Evolutionary conservation across 2,888 invertebrate genomes (phyloP), one percentile per base, ranked within the genome.

Genomic region (Drosophila dives): DNA sequence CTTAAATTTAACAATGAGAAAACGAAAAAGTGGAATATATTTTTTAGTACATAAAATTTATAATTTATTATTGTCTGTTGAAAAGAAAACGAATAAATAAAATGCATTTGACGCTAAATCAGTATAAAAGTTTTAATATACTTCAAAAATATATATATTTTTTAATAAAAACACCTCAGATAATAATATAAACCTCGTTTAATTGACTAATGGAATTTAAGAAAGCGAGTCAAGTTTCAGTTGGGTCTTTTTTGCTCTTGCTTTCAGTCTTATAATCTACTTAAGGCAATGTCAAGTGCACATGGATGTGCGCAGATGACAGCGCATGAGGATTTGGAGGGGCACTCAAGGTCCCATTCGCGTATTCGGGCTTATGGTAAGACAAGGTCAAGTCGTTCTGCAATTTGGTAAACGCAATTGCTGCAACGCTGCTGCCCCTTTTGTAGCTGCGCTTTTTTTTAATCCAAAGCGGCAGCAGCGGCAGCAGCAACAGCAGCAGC

Each of bases 381-480:
- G 61, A 48, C 77, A 72, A 81, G 78, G 78, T 81, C 77, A 77
- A 72, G 62, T 17, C 32, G 34, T 32, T 17, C 51, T 59, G 77
- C 61, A 66, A 71, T 80, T 75, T 58, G 72, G 77, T 59, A 60
- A 72, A 77, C 63, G 77, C 61, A 78, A 78, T 80, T 72, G 59
- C 56, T 63, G 73, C 48, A 59, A 62, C 34, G 59, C 50, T 29
- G 76, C 58, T 49, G 56, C 38, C 38, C 53, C 49, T 69, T 69
- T 75, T 75, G 80, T 76, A 23, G 67, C 55, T 64, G 72, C 45
- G 59, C 56, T 68, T 72, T 67, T 67, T 51, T 54, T 72, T 80
- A 80, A 80, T 68, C 77, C 72, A 53, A 65, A 67, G 60, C 54
- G 33, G 49, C 33, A 10, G 53, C 54, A 58, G 12, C 17, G 17